Evolutionary conservation across 1,140 invertebrate species (phyloP), one percentile per base, ranked within the genome.

Genomic region (Aphelinus atriplicis): DNA sequence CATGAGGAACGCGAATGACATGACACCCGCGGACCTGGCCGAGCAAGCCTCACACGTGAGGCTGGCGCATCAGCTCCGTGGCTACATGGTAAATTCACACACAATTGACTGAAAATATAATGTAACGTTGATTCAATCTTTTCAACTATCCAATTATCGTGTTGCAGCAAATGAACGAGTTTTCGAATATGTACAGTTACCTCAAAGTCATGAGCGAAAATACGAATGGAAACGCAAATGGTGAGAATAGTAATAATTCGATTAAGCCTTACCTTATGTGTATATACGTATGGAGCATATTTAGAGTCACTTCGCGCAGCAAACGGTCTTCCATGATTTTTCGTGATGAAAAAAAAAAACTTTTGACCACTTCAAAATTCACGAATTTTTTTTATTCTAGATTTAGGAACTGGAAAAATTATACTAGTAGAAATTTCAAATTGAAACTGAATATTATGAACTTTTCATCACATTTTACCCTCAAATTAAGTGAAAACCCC

Each of bases 171-270:
- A 92, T 92, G 90, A 94, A 94, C 83, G 94, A 95, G 83, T 92
- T 95, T 78, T 92, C 92, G 46, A 95, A 92, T 82, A 94, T 95
- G 90, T 95, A 95, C 81, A 93, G 92, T 81, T 95, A 94, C 84
- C 90, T 95, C 78, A 95, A 95, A 86, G 93, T 94, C 73, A 92
- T 95, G 84, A 92, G 91, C 48, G 91, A 93, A 77, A 76, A 62
- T 46, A 57, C 75, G 1, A 72, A 67, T 47, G 64, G 51, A 9
- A 71, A n/a, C 26, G 63, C 56, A 10, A 76, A 71, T 47, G 62
- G 74, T 10, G 26, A 71, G 68, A 51, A 4, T 43, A 43, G 10
- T 43, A 42, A 51, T 50, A 3, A 47, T 45, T 45, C 3, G 26
- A 26, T 0, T 26, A 26, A 26, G 3, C 0, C 26, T 42, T 60